Evolutionary conservation across 2,797 vertebrate species (phyloP).

Genomic region (Carduelis carduelis): DNA sequence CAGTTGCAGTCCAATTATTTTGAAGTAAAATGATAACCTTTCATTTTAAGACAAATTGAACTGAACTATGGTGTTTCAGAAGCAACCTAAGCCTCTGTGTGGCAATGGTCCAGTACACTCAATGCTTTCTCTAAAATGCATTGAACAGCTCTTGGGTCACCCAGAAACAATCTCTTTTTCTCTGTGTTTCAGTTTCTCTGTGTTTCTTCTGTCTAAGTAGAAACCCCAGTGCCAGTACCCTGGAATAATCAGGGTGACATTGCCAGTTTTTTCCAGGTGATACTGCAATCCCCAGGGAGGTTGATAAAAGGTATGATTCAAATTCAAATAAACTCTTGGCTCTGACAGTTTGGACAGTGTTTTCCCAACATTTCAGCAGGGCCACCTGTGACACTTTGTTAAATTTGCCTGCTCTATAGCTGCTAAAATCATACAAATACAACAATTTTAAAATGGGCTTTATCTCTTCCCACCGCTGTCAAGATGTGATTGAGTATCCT

Average conservation of each 20-base stretch:
- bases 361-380: background rate
- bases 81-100: background rate
- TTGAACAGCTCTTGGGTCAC: background rate
- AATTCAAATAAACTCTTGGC: background rate
- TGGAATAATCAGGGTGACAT: background rate
- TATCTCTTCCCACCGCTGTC: background rate
- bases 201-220: background rate
- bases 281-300: background rate
- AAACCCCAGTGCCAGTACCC: background rate
- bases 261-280: background rate
- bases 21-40: background rate
- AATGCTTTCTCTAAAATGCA: background rate
- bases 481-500: background rate
- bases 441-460: background rate
- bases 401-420: background rate
- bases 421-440: background rate
- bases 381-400: background rate
- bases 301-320: background rate
- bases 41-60: background rate
- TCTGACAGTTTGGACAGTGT: background rate
- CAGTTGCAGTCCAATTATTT: background rate
- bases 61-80: background rate
- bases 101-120: background rate
- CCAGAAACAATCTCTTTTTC: background rate
- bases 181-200: background rate